Evolutionary conservation across 2,113 vertebrate species (phyloP).

Genomic region (Nothobranchius kuhntae): DNA sequence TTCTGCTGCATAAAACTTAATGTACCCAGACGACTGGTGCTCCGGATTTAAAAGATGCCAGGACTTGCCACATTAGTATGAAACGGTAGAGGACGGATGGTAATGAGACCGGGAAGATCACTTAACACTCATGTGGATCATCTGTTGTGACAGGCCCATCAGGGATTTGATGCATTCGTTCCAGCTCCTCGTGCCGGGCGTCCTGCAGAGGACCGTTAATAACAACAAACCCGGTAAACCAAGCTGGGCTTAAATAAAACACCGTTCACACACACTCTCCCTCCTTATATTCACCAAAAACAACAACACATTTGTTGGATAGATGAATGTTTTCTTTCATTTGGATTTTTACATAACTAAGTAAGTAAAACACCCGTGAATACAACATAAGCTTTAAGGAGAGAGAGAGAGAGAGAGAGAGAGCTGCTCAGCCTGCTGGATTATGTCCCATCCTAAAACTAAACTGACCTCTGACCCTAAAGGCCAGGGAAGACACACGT

Average conservation of each 20-base stretch:
- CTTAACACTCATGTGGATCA: conserved; percentile 75
- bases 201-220: conserved; percentile 39
- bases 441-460: conserved; percentile 50
- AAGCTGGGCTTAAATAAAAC: conserved; percentile 19
- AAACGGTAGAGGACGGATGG: conserved; percentile 59
- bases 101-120: conserved; percentile 61
- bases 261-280: conserved; percentile 8
- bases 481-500: conserved; percentile 63
- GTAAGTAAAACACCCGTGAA: neutral
- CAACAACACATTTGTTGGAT: no score
- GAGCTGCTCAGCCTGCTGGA: conserved; percentile 14
- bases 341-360: no score
- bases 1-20: conserved; percentile 4
- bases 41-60: conserved; percentile 41
- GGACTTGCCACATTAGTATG: conserved; percentile 53
- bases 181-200: conserved; percentile 36
- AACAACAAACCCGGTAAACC: conserved; percentile 56
- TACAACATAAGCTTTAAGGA: conserved; percentile 3
- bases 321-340: no score
- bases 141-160: conserved; percentile 70
- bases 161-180: conserved; percentile 16
- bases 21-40: conserved; percentile 45
- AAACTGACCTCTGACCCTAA: conserved; percentile 63
- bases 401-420: conserved; percentile 11
- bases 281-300: neutral